These are phyloP conservation scores for Ascidia mentula DNA, from an alignment of 23 tunicate genomes.

Conservation along the genomic window DNA sequence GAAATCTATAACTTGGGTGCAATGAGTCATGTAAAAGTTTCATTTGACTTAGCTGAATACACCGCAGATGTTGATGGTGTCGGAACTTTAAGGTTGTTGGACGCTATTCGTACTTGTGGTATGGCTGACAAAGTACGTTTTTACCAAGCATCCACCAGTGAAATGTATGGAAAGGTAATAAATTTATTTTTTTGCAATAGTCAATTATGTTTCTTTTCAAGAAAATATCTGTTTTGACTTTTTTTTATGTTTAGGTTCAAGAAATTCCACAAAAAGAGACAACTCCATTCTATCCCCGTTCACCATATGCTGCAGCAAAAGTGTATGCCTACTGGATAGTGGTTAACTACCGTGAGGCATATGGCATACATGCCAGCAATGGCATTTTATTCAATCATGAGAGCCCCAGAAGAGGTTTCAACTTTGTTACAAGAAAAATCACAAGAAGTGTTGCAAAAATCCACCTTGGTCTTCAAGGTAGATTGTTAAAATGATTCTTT, in stretches of 20 bases:
- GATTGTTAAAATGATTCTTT: no score
- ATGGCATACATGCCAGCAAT: constrained; percentile 92
- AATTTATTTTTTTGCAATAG: not conserved
- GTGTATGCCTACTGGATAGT: constrained; percentile 96
- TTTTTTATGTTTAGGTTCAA: not conserved
- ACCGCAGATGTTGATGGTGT: constrained; percentile 99
- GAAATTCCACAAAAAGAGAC: constrained; percentile 66
- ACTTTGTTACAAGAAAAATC: constrained; percentile 93
- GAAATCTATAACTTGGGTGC: constrained; percentile 99
- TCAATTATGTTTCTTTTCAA: no score
- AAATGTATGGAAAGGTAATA: constrained; percentile 95
- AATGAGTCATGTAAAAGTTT: constrained; percentile 93
- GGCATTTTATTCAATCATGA: constrained; percentile 97
- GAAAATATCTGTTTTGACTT: not conserved
- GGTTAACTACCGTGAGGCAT: constrained; percentile 95
- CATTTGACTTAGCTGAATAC: constrained; percentile 98
- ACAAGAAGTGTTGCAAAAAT: constrained; percentile 97
- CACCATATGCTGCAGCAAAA: constrained; percentile 97
- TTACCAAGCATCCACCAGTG: constrained; percentile 99
- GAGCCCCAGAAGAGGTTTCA: constrained; percentile 88
- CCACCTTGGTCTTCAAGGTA: constrained; percentile 93
- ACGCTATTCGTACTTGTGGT: constrained; percentile 96
- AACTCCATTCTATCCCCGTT: constrained; percentile 97
- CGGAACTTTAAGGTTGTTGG: constrained; percentile 88
- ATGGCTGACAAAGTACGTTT: constrained; percentile 73